Conservation (phyloP, 2,113 vertebrate species). For the Aldabrachelys gigantea region DNA sequence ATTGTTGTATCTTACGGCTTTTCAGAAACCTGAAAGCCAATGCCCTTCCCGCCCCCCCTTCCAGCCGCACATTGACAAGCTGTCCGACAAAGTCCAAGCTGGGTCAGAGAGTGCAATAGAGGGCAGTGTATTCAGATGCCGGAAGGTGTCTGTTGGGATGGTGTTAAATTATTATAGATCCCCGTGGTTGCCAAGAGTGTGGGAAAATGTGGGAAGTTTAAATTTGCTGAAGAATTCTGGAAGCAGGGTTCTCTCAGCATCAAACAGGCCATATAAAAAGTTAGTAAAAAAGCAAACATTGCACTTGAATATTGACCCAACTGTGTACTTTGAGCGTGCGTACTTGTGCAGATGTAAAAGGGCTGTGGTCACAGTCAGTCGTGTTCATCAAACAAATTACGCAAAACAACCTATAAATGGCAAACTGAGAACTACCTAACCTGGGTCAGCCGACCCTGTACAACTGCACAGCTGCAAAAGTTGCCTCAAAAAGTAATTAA, state of each 20-base stretch:
- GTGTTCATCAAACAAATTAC: not conserved
- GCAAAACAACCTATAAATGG: not conserved
- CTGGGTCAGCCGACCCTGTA: not conserved
- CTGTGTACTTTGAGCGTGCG: not conserved
- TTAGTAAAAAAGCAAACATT: too few species aligned
- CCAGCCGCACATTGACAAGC: not conserved
- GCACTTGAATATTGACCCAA: not conserved
- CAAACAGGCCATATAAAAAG: too few species aligned
- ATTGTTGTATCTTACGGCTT: not conserved
- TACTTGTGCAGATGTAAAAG: not conserved
- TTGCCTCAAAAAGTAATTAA: not conserved
- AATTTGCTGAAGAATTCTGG: too few species aligned
- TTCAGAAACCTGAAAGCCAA: not conserved
- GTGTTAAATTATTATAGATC: too few species aligned
- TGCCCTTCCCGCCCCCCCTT: not conserved
- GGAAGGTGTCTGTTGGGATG: too few species aligned
- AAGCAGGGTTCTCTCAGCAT: too few species aligned
- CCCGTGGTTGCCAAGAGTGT: too few species aligned
- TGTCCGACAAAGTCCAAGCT: not conserved
- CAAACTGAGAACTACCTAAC: not conserved
- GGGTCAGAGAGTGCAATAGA: not conserved
- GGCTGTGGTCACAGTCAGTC: not conserved
- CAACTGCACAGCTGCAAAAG: not conserved
- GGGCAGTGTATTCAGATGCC: not conserved
- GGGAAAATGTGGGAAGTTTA: too few species aligned